These are phyloP conservation scores for Drosophila asahinai DNA, from an alignment of 1,140 invertebrate species.

Conservation along the genomic window DNA sequence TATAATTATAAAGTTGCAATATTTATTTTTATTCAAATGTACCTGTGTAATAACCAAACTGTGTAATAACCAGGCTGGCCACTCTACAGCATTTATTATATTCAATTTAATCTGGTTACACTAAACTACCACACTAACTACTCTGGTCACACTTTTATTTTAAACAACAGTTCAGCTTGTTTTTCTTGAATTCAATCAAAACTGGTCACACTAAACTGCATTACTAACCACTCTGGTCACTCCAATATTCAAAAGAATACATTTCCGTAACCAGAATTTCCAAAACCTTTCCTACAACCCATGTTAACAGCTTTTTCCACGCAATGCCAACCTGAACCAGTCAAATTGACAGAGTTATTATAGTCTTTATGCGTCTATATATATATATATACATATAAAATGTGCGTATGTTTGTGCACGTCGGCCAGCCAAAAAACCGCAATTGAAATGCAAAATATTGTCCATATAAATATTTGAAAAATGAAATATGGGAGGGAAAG, in stretches of 20 bases:
- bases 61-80: not conserved
- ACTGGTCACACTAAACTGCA: not conserved
- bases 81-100: not conserved
- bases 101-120: not conserved
- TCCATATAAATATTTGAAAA: slow-evolving; percentile 47
- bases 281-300: slow-evolving; percentile 2
- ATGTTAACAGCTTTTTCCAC: slow-evolving; percentile 3
- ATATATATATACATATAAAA: not conserved
- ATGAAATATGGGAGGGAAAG: slow-evolving; percentile 7
- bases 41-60: no score
- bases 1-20: not conserved
- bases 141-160: not conserved
- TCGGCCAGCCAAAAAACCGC: slow-evolving; percentile 57
- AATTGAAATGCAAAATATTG: slow-evolving; percentile 80
- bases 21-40: not conserved
- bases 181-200: no score
- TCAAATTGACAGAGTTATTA: slow-evolving; percentile 64
- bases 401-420: slow-evolving; percentile 13
- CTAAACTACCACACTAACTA: no score
- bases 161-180: no score
- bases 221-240: not conserved
- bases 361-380: slow-evolving; percentile 30
- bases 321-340: slow-evolving; percentile 17
- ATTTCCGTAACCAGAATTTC: no score
- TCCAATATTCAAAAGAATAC: not conserved